phyloP scores from a whole-genome alignment of 2,888 invertebrate species.

The Drosophila bunnanda region DNA sequence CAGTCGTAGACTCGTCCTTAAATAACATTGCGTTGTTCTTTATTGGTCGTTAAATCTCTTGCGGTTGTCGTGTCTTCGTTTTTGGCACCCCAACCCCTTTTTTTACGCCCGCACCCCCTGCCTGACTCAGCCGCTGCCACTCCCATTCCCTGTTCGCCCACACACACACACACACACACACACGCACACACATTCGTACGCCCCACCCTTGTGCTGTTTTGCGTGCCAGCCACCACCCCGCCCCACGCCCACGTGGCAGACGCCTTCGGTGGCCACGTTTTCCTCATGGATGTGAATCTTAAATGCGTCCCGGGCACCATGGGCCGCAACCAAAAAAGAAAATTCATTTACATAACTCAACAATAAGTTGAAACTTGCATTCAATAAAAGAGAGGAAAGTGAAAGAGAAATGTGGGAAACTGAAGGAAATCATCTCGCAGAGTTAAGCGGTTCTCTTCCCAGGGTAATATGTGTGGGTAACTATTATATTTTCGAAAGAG shows the following conservation, averaged over 20 bases:
- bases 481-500: too few species aligned
- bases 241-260: constrained; percentile 33
- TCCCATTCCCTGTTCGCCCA: constrained; percentile 4
- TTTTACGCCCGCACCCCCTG: background rate
- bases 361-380: background rate
- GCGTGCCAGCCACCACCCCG: constrained; percentile 34
- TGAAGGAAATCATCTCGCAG: background rate
- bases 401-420: background rate
- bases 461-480: too few species aligned
- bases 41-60: constrained; percentile 81
- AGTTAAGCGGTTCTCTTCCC: background rate
- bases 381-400: background rate
- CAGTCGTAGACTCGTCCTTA: constrained; percentile 61
- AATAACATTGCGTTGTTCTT: constrained; percentile 79
- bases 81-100: constrained; percentile 17
- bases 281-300: constrained; percentile 30
- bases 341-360: background rate
- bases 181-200: background rate
- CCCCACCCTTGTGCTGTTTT: constrained; percentile 23
- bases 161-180: background rate
- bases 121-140: background rate
- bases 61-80: constrained; percentile 75
- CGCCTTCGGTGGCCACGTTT: constrained; percentile 42
- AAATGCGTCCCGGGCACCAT: constrained; percentile 34
- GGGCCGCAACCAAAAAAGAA: background rate